These are phyloP conservation scores for Odobenus rosmarus DNA, from an alignment of 2,113 vertebrate species.

Conservation along the genomic window DNA sequence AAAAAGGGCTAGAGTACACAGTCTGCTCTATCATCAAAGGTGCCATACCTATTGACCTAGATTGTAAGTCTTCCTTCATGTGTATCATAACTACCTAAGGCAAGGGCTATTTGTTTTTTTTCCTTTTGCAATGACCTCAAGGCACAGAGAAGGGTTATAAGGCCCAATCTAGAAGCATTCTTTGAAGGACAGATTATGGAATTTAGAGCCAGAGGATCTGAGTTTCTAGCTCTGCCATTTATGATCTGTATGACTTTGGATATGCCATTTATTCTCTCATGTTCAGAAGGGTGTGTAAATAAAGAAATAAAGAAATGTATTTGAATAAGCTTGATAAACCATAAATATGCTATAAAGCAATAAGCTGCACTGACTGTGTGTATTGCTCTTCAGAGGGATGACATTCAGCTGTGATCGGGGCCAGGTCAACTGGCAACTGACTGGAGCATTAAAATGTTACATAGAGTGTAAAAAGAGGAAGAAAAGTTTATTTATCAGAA, in stretches of 20 bases:
- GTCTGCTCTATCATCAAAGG: neutral
- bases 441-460: neutral
- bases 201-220: neutral
- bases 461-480: neutral
- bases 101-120: neutral
- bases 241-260: neutral
- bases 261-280: neutral
- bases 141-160: neutral
- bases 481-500: neutral
- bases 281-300: neutral
- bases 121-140: neutral
- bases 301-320: neutral
- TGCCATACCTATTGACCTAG: neutral
- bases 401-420: neutral
- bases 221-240: neutral
- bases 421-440: neutral
- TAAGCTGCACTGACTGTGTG: neutral
- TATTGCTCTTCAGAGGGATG: neutral
- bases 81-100: neutral
- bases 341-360: neutral
- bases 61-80: neutral
- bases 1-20: neutral
- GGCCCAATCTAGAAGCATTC: neutral
- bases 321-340: slow-evolving; percentile 1
- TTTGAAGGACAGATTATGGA: neutral